Evolutionary conservation across 1,140 invertebrate species (phyloP), one percentile per base, ranked within the genome.

Genomic region (Leptinotarsa lineolata): DNA sequence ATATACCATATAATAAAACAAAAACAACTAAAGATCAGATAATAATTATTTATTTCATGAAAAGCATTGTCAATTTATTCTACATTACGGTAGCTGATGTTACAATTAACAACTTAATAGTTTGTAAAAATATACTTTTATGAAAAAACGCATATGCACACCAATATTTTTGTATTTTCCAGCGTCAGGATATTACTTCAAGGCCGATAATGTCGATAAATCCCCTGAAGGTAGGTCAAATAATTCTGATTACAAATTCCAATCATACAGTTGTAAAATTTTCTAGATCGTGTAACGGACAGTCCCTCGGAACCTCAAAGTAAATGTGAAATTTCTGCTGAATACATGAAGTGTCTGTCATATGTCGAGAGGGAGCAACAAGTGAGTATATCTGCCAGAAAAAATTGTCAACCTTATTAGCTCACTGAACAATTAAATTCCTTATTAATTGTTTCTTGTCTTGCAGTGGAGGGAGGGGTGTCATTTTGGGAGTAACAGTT

Each of bases 261-360:
- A 5, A 21, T 48, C 1, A 24, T 22, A 60, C 22, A 70, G 20
- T n/a, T 48, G 65, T 54, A 30, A 18, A 3, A 11, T 16, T 24
- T 65, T 70, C n/a, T 44, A 74, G 63, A 66, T 70, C 20, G 22
- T 18, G 20, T 45, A 21, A 73, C 18, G 68, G 58, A 46, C 24
- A 71, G 66, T 68, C 3, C 18, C 24, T n/a, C 45, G 61, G 44
- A 78, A 30, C 30, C 74, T 13, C 72, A 73, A 72, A 59, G 20
- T 12, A 75, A 73, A 59, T 81, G 80, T 59, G 77, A 80, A 30
- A 72, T 77, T n/a, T n/a, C 72, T 20, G 39, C 68, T 8, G 73
- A 81, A 72, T 79, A 79, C 67, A 76, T 80, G 72, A 78, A 79
- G 58, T 81, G 80, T 63, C 30, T 81, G 18, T 72, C 75, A 15